Evolutionary conservation across 2,113 vertebrate species (phyloP).

Genomic region (Orcinus orca): DNA sequence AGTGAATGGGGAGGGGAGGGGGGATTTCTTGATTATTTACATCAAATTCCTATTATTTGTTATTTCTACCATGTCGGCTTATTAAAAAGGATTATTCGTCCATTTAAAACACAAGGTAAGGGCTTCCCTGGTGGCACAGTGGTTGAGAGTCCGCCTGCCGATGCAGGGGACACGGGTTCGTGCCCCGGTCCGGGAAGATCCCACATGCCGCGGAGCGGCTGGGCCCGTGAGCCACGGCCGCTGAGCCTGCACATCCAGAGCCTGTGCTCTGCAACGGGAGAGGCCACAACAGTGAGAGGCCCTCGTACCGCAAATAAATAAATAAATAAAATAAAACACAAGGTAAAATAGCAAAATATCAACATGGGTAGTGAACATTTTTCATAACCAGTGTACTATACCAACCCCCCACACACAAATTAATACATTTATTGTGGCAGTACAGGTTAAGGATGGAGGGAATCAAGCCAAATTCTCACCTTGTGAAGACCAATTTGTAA

Average conservation of each 20-base stretch:
- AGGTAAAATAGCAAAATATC: constrained; percentile 11
- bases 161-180: too few species aligned
- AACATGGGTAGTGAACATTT: neutral
- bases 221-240: too few species aligned
- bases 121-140: too few species aligned
- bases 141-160: too few species aligned
- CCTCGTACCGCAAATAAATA: too few species aligned
- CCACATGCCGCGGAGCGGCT: too few species aligned
- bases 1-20: neutral
- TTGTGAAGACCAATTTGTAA: constrained; percentile 9
- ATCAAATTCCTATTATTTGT: constrained; percentile 17
- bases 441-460: neutral
- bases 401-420: neutral
- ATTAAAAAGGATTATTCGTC: constrained; percentile 21
- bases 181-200: too few species aligned
- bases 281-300: too few species aligned
- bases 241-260: too few species aligned
- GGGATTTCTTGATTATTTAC: constrained; percentile 11
- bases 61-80: neutral
- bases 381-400: neutral
- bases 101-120: constrained; percentile 45
- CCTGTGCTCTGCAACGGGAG: too few species aligned
- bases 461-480: neutral
- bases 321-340: constrained; percentile 9
- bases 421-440: neutral